Evolutionary conservation across 2,113 vertebrate species (phyloP).

Genomic region (Salvator merianae): DNA sequence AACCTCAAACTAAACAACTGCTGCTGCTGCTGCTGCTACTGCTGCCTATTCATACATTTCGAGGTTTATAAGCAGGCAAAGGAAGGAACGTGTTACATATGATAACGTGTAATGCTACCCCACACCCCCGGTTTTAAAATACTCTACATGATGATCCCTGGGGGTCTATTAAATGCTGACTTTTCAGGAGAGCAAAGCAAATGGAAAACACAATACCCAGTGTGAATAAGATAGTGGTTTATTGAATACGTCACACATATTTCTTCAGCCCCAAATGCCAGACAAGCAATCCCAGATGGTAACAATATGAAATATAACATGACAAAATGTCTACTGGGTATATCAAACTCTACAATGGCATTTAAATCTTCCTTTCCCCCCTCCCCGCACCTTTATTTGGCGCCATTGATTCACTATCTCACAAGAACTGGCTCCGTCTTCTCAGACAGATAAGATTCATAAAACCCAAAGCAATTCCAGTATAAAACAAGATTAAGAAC

Average conservation of each 20-base stretch:
- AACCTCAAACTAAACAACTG: background rate
- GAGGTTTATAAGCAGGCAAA: too few relatives aligned
- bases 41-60: background rate
- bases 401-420: background rate
- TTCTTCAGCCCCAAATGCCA: conserved; percentile 6
- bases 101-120: background rate
- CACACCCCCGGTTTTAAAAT: background rate
- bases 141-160: conserved; percentile 3
- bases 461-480: conserved; percentile 10
- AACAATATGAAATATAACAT: background rate
- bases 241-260: background rate
- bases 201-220: conserved; percentile 5
- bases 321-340: conserved; percentile 2
- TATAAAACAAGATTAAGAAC: background rate
- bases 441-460: background rate
- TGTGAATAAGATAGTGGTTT: background rate
- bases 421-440: background rate
- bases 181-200: conserved; percentile 37
- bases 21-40: too few relatives aligned
- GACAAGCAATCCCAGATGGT: conserved; percentile 29
- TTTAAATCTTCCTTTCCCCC: background rate
- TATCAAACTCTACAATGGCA: background rate
- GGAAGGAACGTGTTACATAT: background rate
- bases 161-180: background rate
- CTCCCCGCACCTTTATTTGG: background rate